A percentile compares a stretch with the other conserved stretches of the same genome.
These are phyloP conservation scores for Neoscelio sp. DNA, from an alignment of 2,888 invertebrate genomes.

Conservation along the genomic window DNA sequence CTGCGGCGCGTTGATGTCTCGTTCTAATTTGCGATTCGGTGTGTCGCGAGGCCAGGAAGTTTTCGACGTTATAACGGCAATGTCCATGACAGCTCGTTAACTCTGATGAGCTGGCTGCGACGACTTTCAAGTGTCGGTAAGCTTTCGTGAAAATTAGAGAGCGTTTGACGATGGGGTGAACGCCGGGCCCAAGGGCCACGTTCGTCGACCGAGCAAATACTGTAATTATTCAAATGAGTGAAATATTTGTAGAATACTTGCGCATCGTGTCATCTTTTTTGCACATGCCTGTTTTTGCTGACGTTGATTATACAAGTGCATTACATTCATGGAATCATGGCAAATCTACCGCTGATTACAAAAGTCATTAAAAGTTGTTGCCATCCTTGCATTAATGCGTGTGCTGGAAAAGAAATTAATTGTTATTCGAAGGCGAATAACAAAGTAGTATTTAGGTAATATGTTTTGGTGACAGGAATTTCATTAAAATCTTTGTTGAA, in stretches of 20 bases:
- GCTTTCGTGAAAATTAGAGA: slow-evolving; percentile 58
- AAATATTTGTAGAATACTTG: slow-evolving; percentile 60
- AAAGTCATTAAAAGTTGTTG: slow-evolving; percentile 57
- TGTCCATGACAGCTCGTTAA: slow-evolving; percentile 63
- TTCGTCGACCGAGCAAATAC: slow-evolving; percentile 46
- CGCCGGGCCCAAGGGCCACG: slow-evolving; percentile 14
- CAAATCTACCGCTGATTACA: slow-evolving; percentile 47
- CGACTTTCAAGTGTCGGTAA: slow-evolving; percentile 42
- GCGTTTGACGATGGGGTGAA: slow-evolving; percentile 44
- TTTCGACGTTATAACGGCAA: slow-evolving; percentile 54
- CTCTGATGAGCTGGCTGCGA: slow-evolving; percentile 54
- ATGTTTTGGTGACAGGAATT: too few relatives aligned
- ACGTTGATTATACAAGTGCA: slow-evolving; percentile 50
- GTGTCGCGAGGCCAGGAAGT: slow-evolving; percentile 11
- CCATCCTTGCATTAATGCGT: slow-evolving; percentile 47
- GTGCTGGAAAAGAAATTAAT: slow-evolving; percentile 20
- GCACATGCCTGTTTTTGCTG: not conserved
- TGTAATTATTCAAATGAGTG: slow-evolving; percentile 64
- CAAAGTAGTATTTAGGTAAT: slow-evolving; percentile 11
- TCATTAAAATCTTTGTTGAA: too few relatives aligned
- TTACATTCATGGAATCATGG: slow-evolving; percentile 31
- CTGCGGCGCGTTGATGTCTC: slow-evolving; percentile 29
- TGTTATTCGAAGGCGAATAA: not conserved
- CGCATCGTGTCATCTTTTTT: slow-evolving; percentile 18
- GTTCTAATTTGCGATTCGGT: slow-evolving; percentile 52